Percentiles rank a stretch among this genome's conserved stretches.
Conservation (phyloP, 2,888 invertebrate species). For the Archips crataeganus region DNA sequence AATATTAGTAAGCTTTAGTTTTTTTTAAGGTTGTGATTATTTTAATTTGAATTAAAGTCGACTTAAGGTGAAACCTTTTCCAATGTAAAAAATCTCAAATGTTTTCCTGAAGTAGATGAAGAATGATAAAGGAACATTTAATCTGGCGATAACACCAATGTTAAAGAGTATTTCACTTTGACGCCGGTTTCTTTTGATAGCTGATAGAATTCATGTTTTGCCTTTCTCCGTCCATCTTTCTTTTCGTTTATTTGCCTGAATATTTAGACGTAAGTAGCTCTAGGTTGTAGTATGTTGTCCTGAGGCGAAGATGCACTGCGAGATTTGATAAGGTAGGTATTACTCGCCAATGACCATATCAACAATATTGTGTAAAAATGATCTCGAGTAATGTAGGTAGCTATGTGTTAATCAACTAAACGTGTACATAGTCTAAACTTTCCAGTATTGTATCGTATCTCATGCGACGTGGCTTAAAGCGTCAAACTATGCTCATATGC, state of each 20-base stretch:
- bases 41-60: slow-evolving; percentile 50
- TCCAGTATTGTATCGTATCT: slow-evolving; percentile 21
- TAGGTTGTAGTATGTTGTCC: slow-evolving; percentile 22
- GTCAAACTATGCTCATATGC: slow-evolving; percentile 1
- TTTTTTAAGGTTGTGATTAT: slow-evolving; percentile 72
- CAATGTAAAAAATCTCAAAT: slow-evolving; percentile 23
- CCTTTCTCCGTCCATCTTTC: slow-evolving; percentile 41
- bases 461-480: neutral
- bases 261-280: slow-evolving; percentile 31
- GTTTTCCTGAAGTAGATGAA: slow-evolving; percentile 11
- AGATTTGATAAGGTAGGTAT: slow-evolving; percentile 77
- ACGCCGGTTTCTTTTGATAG: slow-evolving; percentile 6
- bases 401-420: slow-evolving; percentile 15
- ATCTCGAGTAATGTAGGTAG: slow-evolving; percentile 47
- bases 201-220: slow-evolving; percentile 29
- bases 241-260: slow-evolving; percentile 35
- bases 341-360: slow-evolving; percentile 65
- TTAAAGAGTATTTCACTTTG: slow-evolving; percentile 8
- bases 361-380: slow-evolving; percentile 49
- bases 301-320: slow-evolving; percentile 61
- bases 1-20: slow-evolving; percentile 57
- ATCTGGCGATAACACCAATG: slow-evolving; percentile 30
- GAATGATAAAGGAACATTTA: neutral
- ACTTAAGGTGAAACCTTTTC: slow-evolving; percentile 39
- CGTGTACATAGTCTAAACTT: slow-evolving; percentile 26